Evolutionary conservation across 53 echinoderm and acorn worm genomes (phyloP).

Genomic region (Holothuria leucospilota): DNA sequence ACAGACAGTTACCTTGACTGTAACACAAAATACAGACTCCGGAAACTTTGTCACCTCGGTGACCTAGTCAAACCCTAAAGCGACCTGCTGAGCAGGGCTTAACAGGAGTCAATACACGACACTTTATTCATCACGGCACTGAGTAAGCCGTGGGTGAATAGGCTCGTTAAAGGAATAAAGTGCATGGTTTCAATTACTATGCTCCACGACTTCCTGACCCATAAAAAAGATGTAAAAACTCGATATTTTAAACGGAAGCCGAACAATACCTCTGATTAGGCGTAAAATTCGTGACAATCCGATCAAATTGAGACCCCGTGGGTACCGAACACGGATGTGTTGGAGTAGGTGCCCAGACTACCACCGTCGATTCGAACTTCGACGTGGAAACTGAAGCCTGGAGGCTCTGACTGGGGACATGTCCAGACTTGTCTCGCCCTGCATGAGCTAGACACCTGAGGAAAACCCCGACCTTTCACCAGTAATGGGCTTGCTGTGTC

Average conservation of each 20-base stretch:
- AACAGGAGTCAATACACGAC: constrained; percentile 35
- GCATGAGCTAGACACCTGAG: too few relatives aligned
- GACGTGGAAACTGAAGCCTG: too few relatives aligned
- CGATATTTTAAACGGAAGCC: constrained; percentile 33
- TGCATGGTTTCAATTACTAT: constrained; percentile 40
- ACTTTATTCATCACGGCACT: constrained; percentile 9
- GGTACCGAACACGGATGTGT: background rate
- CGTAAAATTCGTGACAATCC: background rate
- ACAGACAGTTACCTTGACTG: constrained; percentile 23
- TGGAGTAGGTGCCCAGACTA: too few relatives aligned
- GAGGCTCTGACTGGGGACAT: too few relatives aligned
- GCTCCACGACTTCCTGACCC: constrained; percentile 34
- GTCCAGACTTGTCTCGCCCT: too few relatives aligned
- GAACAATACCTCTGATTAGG: constrained; percentile 12
- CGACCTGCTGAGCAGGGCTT: constrained; percentile 38
- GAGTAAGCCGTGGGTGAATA: constrained; percentile 20
- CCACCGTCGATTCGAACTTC: too few relatives aligned
- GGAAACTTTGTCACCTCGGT: constrained; percentile 23
- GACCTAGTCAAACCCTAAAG: constrained; percentile 30
- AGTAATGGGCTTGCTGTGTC: too few relatives aligned
- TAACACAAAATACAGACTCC: background rate
- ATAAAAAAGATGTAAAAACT: constrained; percentile 15
- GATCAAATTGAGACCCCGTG: background rate
- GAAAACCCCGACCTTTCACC: too few relatives aligned
- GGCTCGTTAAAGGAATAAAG: constrained; percentile 33